Percentiles rank a stretch among this genome's conserved stretches.
Conservation (phyloP, 2,888 invertebrate species). For the Busseola fusca region DNA sequence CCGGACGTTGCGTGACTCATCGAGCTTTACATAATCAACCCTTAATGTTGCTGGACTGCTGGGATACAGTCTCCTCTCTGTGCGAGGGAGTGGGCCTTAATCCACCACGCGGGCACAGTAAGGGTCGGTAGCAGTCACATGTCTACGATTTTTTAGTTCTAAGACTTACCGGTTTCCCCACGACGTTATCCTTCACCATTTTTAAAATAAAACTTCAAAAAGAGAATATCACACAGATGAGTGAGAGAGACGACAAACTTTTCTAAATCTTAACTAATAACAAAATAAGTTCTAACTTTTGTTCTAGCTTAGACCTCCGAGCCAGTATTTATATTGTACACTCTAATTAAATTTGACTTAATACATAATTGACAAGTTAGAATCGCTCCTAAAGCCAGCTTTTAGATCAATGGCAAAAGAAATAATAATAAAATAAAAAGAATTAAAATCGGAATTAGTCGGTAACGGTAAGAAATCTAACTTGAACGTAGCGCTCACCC, state of each 20-base stretch:
- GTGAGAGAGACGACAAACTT: background rate
- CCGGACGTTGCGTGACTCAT: background rate
- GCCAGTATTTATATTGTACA: background rate
- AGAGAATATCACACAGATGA: background rate
- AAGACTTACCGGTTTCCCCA: background rate
- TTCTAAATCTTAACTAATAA: background rate
- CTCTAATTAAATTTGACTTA: background rate
- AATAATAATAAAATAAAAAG: too few species aligned
- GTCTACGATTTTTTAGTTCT: background rate
- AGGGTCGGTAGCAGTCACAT: background rate
- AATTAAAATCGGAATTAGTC: background rate
- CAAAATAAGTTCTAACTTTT: background rate
- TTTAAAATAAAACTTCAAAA: background rate
- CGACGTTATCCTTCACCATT: background rate
- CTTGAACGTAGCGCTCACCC: background rate
- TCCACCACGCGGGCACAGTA: too few species aligned
- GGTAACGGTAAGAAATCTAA: background rate
- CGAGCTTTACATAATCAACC: background rate
- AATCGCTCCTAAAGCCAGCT: too few species aligned
- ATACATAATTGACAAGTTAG: background rate
- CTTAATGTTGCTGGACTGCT: background rate
- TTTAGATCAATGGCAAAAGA: background rate
- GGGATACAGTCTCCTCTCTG: background rate
- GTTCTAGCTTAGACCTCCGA: background rate
- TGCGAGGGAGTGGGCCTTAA: too few species aligned